Percentiles rank a stretch among this genome's conserved stretches.
phyloP scores from a whole-genome alignment of 2,113 vertebrate species.

The Corythornis vintsioides region DNA sequence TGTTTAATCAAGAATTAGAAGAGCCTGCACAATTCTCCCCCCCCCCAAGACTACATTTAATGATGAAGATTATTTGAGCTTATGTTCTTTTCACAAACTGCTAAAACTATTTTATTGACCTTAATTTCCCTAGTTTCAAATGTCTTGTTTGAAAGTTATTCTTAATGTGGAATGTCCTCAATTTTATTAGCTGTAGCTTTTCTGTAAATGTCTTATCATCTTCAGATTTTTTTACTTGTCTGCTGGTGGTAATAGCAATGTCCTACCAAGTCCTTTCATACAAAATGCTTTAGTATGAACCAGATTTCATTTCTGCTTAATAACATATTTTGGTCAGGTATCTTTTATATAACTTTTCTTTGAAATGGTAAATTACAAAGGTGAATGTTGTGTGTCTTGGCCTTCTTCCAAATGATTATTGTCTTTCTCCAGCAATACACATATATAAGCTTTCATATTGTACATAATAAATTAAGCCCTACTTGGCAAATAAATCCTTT shows the following conservation, averaged over 20 bases:
- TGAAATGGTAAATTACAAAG: background rate
- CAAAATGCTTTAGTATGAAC: background rate
- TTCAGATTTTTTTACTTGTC: background rate
- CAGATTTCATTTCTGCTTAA: background rate
- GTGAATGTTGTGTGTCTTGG: background rate
- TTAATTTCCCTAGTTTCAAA: background rate
- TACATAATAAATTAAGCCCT: background rate
- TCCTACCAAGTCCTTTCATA: background rate
- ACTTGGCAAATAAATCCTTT: constrained; percentile 7
- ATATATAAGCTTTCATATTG: background rate
- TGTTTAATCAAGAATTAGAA: background rate
- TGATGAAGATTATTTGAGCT: background rate
- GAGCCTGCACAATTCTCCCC: background rate
- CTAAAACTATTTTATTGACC: background rate
- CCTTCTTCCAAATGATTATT: constrained; percentile 28
- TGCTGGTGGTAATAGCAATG: background rate
- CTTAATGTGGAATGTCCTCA: background rate
- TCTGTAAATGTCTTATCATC: background rate
- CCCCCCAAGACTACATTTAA: background rate
- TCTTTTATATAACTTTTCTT: background rate
- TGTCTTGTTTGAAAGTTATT: background rate
- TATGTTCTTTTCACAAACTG: background rate
- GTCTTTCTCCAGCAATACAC: background rate
- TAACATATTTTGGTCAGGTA: background rate
- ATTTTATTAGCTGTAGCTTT: background rate